A percentile compares a stretch with the other conserved stretches of the same genome.
Evolutionary conservation across 2,797 vertebrate species (phyloP).

Genomic region (Simalia tracyae): DNA sequence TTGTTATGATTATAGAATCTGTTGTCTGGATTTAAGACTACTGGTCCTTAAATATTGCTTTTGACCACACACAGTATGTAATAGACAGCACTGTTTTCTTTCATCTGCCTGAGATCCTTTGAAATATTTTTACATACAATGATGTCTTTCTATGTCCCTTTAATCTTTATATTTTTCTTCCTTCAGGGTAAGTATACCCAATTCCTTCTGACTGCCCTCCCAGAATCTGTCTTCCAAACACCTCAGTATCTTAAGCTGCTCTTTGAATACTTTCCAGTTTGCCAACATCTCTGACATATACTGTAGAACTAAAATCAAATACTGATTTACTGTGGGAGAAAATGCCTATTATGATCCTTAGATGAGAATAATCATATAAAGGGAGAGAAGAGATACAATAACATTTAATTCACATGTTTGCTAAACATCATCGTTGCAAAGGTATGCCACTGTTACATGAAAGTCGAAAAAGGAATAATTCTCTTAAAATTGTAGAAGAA

Average conservation of each 20-base stretch:
- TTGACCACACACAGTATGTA: background rate
- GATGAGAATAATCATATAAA: background rate
- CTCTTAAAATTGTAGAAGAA: background rate
- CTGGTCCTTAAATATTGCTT: background rate
- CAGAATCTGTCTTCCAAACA: background rate
- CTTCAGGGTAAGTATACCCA: background rate
- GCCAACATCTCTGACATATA: background rate
- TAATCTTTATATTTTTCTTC: background rate
- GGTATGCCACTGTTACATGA: background rate
- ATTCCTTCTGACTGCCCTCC: background rate
- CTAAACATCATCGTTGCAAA: background rate
- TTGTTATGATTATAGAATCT: background rate
- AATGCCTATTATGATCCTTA: background rate
- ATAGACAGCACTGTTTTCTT: background rate
- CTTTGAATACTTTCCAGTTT: slow-evolving; percentile 10
- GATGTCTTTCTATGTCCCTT: background rate
- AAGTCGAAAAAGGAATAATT: background rate
- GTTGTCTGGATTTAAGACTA: background rate
- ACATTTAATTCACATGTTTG: background rate
- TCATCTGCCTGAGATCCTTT: background rate
- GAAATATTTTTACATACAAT: background rate
- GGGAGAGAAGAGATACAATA: background rate
- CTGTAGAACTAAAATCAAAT: background rate
- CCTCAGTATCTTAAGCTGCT: background rate
- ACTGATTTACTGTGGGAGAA: background rate